A percentile compares a stretch with the other conserved stretches of the same genome.
Evolutionary conservation across 2,888 invertebrate species (phyloP).

Genomic region (Tipula lateralis): DNA sequence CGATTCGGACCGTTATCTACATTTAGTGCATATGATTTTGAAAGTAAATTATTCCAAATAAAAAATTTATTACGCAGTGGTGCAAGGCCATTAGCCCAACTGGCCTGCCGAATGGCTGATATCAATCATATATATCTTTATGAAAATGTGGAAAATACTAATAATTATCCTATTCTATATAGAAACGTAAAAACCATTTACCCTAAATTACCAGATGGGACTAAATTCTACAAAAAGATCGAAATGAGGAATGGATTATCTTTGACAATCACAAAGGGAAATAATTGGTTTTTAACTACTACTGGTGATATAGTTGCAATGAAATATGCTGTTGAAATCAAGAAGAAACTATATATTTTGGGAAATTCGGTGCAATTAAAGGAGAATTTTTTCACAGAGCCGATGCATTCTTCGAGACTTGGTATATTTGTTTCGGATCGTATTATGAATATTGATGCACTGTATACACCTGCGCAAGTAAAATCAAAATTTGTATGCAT

Average conservation of each 20-base stretch:
- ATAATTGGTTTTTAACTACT: too few relatives aligned
- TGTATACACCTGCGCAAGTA: not conserved
- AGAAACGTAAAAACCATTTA: not conserved
- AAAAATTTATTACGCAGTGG: constrained; percentile 25
- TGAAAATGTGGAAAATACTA: constrained; percentile 8
- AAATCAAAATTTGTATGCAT: not conserved
- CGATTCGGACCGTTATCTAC: too few relatives aligned
- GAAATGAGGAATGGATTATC: too few relatives aligned
- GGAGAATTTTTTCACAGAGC: not conserved
- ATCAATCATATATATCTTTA: not conserved
- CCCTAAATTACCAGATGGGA: not conserved
- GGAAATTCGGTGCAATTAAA: not conserved
- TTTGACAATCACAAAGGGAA: too few relatives aligned
- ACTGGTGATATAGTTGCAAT: too few relatives aligned
- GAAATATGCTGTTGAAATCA: not conserved
- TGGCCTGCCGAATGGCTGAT: not conserved
- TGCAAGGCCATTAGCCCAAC: not conserved
- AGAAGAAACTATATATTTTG: not conserved
- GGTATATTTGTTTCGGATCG: too few relatives aligned
- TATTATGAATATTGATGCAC: too few relatives aligned
- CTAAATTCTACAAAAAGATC: too few relatives aligned
- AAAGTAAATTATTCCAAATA: not conserved
- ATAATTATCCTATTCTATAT: not conserved
- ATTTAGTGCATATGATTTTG: not conserved
- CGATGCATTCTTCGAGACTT: too few relatives aligned